Base-by-base conservation (phyloP, 2,888 invertebrate genomes). In the Hemithea aestivaria region DNA sequence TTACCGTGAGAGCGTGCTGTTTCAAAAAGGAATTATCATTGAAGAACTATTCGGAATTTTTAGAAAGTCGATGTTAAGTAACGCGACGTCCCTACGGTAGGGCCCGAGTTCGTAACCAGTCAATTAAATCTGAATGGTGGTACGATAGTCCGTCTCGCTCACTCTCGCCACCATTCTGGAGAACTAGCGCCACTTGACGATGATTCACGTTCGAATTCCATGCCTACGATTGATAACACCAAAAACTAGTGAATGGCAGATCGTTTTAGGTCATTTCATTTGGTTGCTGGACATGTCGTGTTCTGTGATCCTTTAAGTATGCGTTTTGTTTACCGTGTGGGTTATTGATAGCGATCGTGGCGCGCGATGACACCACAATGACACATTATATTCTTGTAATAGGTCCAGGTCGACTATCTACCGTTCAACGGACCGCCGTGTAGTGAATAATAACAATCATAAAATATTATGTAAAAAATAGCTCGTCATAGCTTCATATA, bases 101-200 rank as follows among this genome's bases (percentile, higher is more conserved):
- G 82, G 84, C 77, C 75, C 73, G 77, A 77, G 74, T 75, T 76
- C 73, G 80, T 82, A 83, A 81, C 81, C 81, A 84, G 82, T 83
- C 82, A 83, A 84, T 85, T 85, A 81, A 79, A 79, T 77, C 73
- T 69, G 81, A 83, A 83, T 80, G 73, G 78, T 79, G 78, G 74
- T 73, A 76, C 70, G 62, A 73, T 74, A 63, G 46, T 55, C 73
- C 55, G 60, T 84, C 85, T 82, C 83, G 76, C 70, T 85, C 75
- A 48, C 77, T 69, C 84, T 55, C 60, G 67, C 64, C 62, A 62
- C 62, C 65, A 73, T 73, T 74, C 74, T 66, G 67, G 70, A 65
- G 67, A 66, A 67, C 73, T 78, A 79, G 83, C 83, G 83, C 83
- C 83, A 84, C 81, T 81, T 82, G 82, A 73, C 74, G 80, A 77